phyloP scores from a whole-genome alignment of 2,797 vertebrate species.

The Gadopsis marmoratus region DNA sequence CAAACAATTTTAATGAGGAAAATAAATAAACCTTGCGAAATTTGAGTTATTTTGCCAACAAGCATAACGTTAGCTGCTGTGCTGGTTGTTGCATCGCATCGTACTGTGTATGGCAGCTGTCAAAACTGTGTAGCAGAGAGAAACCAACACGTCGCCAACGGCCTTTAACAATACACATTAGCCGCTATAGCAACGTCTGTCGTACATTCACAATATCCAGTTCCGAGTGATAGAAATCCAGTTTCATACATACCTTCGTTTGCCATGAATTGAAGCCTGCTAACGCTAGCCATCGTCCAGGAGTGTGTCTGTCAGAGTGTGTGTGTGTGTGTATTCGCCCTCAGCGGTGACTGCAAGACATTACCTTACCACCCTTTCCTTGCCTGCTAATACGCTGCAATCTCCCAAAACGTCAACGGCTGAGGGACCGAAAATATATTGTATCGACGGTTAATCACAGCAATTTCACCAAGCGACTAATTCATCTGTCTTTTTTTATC shows the following conservation, averaged over 20 bases:
- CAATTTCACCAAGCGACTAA: not conserved
- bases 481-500: not conserved
- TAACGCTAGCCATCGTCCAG: conserved; percentile 56
- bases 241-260: conserved; percentile 65
- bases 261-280: conserved; percentile 56
- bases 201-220: not conserved
- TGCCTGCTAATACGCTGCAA: not conserved
- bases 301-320: no score
- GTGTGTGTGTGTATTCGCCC: not conserved
- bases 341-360: conserved; percentile 50
- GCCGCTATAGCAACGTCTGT: not conserved
- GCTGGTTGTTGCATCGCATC: conserved; percentile 44
- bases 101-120: conserved; percentile 63
- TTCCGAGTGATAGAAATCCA: not conserved
- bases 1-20: not conserved
- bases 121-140: conserved; percentile 49
- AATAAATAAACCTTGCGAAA: not conserved
- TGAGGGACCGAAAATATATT: not conserved
- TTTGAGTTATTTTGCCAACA: not conserved
- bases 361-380: not conserved
- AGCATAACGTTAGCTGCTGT: conserved; percentile 11
- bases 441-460: not conserved
- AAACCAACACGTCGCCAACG: conserved; percentile 4
- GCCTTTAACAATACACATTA: not conserved
- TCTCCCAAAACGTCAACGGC: not conserved